Base-by-base conservation (phyloP, 2,888 invertebrate species). In the Urechis unicinctus region DNA sequence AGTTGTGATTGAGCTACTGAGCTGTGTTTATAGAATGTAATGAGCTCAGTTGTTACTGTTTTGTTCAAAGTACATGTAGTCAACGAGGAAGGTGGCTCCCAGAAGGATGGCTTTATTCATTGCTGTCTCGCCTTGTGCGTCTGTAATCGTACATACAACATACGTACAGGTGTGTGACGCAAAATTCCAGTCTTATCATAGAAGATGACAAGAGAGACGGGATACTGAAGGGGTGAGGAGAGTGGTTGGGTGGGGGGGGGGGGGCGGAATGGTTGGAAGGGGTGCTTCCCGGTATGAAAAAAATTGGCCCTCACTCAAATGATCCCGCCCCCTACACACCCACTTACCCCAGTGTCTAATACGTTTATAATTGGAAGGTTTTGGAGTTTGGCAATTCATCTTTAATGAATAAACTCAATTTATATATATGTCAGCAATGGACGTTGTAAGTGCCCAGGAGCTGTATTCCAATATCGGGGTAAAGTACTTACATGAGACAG, bases 21-120 rank as follows among this genome's bases (percentile, higher is more conserved):
- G n/a, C n/a, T n/a, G n/a, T n/a, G n/a, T n/a, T n/a, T n/a, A n/a
- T n/a, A n/a, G n/a, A n/a, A n/a, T n/a, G n/a, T n/a, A n/a, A n/a
- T n/a, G n/a, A n/a, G n/a, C n/a, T n/a, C n/a, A n/a, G n/a, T n/a
- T n/a, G n/a, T n/a, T n/a, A n/a, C n/a, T 67, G 52, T 67, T 64
- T 24, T 56, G 55, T 54, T 73, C 73, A 59, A 72, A 73, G 62
- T 68, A 73, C 66, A 69, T 69, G 61, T 70, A 73, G 57, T 73
- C 73, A 36, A 73, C 68, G n/a, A 73, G 64, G 63, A 71, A 73
- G 1, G 67, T 66, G 4, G 70, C 65, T 13, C 68, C 69, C 26
- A 73, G 44, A 24, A 73, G 61, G 43, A 73, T 62, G 1, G 67
- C 63, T 56, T 73, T 73, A 49, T 68, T 64, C 63, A 68, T 61